Evolutionary conservation across 2,888 invertebrate species (phyloP).

Genomic region (Spilarctia lutea): DNA sequence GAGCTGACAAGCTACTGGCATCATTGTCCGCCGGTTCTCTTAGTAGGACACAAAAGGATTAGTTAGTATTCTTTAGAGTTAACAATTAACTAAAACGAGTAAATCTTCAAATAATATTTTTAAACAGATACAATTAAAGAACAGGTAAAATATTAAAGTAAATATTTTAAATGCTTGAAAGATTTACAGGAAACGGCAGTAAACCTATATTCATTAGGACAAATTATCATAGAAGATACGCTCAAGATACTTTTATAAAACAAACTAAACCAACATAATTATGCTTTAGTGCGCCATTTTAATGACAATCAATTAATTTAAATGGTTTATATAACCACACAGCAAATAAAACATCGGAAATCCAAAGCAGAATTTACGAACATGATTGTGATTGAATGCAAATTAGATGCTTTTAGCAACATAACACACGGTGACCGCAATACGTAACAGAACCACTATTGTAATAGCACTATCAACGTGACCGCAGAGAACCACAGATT

Average conservation of each 20-base stretch:
- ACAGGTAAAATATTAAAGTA: too few relatives aligned
- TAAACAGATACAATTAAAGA: too few relatives aligned
- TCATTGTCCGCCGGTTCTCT: too few relatives aligned
- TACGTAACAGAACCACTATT: conserved; percentile 13
- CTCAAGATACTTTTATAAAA: not conserved
- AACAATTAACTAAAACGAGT: not conserved
- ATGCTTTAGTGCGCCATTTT: not conserved
- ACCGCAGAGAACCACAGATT: conserved; percentile 52
- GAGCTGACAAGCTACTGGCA: too few relatives aligned
- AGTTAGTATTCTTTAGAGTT: too few relatives aligned
- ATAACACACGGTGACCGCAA: conserved; percentile 15
- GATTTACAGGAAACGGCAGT: not conserved
- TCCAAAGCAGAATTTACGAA: conserved; percentile 19
- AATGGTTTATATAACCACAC: not conserved
- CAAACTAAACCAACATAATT: not conserved
- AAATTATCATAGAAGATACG: not conserved
- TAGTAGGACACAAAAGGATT: too few relatives aligned
- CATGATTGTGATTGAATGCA: conserved; percentile 27
- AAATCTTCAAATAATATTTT: too few relatives aligned
- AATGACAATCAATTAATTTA: not conserved
- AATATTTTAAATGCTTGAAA: not conserved
- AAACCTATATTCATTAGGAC: not conserved
- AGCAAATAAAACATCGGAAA: conserved; percentile 17
- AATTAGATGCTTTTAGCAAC: conserved; percentile 31
- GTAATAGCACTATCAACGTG: conserved; percentile 44